Conservation (phyloP, 1,140 invertebrate genomes). For the Nebria ingens region DNA sequence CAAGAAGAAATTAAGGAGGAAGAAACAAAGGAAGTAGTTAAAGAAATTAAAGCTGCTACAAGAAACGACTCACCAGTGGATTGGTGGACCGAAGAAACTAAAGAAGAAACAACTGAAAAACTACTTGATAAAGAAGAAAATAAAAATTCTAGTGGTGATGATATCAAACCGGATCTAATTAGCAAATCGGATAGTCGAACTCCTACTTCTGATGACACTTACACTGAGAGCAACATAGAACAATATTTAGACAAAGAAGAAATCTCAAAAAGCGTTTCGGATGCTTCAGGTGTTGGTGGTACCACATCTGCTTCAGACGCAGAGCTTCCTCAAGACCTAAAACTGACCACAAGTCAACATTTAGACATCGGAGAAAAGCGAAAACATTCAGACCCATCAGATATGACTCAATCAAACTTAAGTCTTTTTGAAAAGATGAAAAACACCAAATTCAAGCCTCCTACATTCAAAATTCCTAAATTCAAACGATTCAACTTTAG, state of each 20-base stretch:
- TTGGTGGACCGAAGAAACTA: neutral
- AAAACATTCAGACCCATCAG: neutral
- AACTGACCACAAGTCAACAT: neutral
- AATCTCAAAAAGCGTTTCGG: constrained; percentile 1
- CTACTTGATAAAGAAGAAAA: neutral
- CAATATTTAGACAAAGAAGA: constrained; percentile 33
- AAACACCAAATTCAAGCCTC: neutral
- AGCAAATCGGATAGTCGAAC: constrained; percentile 11
- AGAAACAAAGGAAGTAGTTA: neutral
- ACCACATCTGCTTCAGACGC: neutral
- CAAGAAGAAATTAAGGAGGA: neutral
- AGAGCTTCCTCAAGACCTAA: neutral
- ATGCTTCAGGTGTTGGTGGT: neutral
- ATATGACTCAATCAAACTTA: neutral
- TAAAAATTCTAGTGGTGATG: neutral
- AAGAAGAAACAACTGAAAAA: neutral
- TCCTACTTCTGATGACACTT: constrained; percentile 26
- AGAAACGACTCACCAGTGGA: neutral
- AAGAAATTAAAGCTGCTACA: neutral
- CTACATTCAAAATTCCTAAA: neutral
- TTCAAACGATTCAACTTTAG: constrained; percentile 2
- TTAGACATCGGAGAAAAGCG: neutral
- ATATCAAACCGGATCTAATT: neutral
- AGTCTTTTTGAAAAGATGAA: neutral
- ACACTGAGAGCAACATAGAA: constrained; percentile 27